Base-by-base conservation (phyloP, 2,888 invertebrate genomes). In the Dorcus hopei region DNA sequence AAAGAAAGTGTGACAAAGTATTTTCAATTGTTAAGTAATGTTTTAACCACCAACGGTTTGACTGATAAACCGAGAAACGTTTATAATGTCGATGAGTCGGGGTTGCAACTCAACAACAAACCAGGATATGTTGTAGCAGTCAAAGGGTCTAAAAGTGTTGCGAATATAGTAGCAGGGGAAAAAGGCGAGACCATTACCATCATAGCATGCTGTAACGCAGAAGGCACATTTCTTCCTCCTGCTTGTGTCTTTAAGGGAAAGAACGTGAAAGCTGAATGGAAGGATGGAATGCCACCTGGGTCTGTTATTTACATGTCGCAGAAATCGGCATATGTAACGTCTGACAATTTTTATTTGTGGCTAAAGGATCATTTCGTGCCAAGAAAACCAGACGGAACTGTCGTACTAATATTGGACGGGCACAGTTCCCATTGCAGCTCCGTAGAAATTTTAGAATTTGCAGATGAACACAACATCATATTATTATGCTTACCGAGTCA, bases 171-270 rank as follows among this genome's bases (percentile, higher is more conserved):
- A 53, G 67, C 70, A 9, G 58, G 59, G 9, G 68, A 72, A 65
- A 69, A 67, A 50, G 11, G 72, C 72, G 7, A 71, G 75, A 63
- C 76, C 3, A 65, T 72, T 14, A 66, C 72, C 2, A 56, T 76
- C 2, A 67, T 75, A 23, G 70, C 68, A 3, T 75, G 75, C 54
- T 74, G 72, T 57, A 76, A 71, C 64, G 74, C 70, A 9, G 68
- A 68, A 60, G 73, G 74, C n/a, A 52, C 16, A 11, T 71, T 71
- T 61, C 40, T 72, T 7, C 69, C 70, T 8, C 70, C 71, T 7
- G 65, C 59, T n/a, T 55, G 63, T 11, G 59, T 72, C 51, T 63
- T 70, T 38, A 68, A 70, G 61, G 69, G 71, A 5, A 66, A 68
- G 50, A 64, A 16, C 38, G 49, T 59, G 47, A 68, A 67, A 52